Evolutionary conservation across 2,113 vertebrate species (phyloP).

Genomic region (Polypterus senegalus): DNA sequence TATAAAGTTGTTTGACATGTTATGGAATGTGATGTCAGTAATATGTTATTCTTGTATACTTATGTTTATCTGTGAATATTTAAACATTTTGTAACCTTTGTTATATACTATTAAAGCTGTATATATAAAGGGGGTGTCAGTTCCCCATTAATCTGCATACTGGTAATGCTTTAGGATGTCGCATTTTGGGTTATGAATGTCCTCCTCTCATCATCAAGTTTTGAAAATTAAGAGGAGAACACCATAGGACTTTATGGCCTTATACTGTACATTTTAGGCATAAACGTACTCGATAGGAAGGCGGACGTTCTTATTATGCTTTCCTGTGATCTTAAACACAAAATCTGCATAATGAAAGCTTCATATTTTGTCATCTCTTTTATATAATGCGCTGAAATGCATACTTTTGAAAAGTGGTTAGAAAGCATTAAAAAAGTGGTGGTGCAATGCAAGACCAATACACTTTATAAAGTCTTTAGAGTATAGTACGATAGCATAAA

Average conservation of each 20-base stretch:
- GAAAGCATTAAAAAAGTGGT: slow-evolving; percentile 48
- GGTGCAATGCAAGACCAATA: slow-evolving; percentile 46
- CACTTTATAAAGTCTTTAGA: slow-evolving; percentile 51
- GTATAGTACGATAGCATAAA: slow-evolving; percentile 66
- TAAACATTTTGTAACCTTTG: slow-evolving; percentile 52
- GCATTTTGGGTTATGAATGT: slow-evolving; percentile 41
- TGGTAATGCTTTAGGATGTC: slow-evolving; percentile 38
- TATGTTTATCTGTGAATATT: slow-evolving; percentile 48
- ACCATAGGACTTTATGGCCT: slow-evolving; percentile 38
- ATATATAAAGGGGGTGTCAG: slow-evolving; percentile 34
- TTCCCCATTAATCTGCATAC: slow-evolving; percentile 28
- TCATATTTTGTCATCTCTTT: slow-evolving; percentile 39
- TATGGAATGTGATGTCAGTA: slow-evolving; percentile 25
- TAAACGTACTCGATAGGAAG: slow-evolving; percentile 18
- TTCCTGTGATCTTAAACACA: slow-evolving; percentile 50
- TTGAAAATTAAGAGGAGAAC: slow-evolving; percentile 37
- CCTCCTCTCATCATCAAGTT: slow-evolving; percentile 25
- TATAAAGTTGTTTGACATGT: slow-evolving; percentile 15
- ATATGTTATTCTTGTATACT: slow-evolving; percentile 28
- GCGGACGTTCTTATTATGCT: slow-evolving; percentile 26
- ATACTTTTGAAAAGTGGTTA: slow-evolving; percentile 53
- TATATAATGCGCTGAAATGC: slow-evolving; percentile 63
- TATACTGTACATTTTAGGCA: slow-evolving; percentile 20
- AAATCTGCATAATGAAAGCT: slow-evolving; percentile 49
- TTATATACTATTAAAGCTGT: slow-evolving; percentile 48